Evolutionary conservation across 1,140 invertebrate genomes (phyloP), one percentile per base, ranked within the genome.

Genomic region (Lerema accius): DNA sequence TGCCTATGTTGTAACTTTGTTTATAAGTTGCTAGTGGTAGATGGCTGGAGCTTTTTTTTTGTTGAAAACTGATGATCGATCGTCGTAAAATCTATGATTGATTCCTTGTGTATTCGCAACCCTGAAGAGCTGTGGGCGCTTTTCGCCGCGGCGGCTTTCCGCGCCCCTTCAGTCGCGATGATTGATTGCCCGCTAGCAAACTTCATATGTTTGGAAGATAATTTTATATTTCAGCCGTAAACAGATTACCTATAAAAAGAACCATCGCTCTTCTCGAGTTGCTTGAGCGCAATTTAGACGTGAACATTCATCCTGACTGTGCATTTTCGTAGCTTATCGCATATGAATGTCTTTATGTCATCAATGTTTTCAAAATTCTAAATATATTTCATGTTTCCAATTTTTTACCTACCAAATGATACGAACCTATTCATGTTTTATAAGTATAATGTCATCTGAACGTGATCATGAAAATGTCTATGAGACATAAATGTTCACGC

Each of bases 161-260:
- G 67, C 73, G 76, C 83, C 79, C 87, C 78, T 81, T 83, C 78
- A 78, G 65, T 71, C 63, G 65, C 61, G 50, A 84, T 89, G 88
- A 90, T 89, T 89, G 88, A 90, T 90, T 84, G 77, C 88, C 64
- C 39, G 58, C 72, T 71, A 60, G 70, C 73, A 86, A 90, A 89
- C 88, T 89, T 89, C 88, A 89, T 87, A 89, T 90, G 88, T 88
- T 88, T 79, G 76, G 74, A 61, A 87, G 86, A 90, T 90, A 90
- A 90, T 90, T 89, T 90, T 85, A 82, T 90, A 89, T 87, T 86
- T 90, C 84, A 83, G 78, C 80, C 80, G 79, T 88, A 86, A 89
- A 88, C 82, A 89, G 86, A 90, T 89, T 89, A 89, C 73, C 73
- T 77, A 74, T 88, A 76, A 90, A 86, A 89, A 88, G 84, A 86